These are phyloP conservation scores for Caenorhabditis remanei DNA, from an alignment of 1,140 invertebrate species.

Conservation along the genomic window DNA sequence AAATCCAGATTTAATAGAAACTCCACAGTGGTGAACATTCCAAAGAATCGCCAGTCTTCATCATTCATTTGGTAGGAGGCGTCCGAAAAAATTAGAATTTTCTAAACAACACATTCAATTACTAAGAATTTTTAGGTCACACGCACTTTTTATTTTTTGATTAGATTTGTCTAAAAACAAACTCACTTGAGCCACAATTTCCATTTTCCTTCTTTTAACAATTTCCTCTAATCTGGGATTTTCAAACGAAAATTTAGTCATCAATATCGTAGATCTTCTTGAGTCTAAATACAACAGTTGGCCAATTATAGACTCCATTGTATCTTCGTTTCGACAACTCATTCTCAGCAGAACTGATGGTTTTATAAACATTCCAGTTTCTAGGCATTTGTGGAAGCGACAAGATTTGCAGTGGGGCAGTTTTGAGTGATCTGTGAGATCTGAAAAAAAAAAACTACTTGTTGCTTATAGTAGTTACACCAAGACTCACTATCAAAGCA, in stretches of 20 bases:
- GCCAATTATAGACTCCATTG: not conserved
- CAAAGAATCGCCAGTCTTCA: slow-evolving; percentile 9
- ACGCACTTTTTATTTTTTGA: too few relatives aligned
- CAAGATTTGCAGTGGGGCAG: not conserved
- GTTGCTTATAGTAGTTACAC: too few relatives aligned
- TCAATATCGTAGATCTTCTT: not conserved
- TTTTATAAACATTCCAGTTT: slow-evolving; percentile 32
- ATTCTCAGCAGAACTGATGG: not conserved
- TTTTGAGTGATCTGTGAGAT: not conserved
- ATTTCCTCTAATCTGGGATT: slow-evolving; percentile 5
- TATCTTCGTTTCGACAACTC: not conserved
- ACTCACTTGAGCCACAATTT: slow-evolving; percentile 7
- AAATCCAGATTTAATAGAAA: slow-evolving; percentile 21
- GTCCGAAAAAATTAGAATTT: not conserved
- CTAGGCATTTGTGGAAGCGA: not conserved
- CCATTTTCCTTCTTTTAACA: not conserved
- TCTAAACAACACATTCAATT: not conserved
- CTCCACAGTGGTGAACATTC: not conserved
- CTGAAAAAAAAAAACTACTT: not conserved
- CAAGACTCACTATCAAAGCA: not conserved
- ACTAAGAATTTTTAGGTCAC: not conserved
- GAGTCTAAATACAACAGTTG: not conserved
- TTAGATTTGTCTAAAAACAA: not conserved
- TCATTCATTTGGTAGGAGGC: not conserved
- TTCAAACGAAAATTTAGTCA: slow-evolving; percentile 23